A percentile compares a stretch with the other conserved stretches of the same genome.
Evolutionary conservation across 53 echinoderm and acorn worm genomes (phyloP).

Genomic region (Zoroaster sp.): DNA sequence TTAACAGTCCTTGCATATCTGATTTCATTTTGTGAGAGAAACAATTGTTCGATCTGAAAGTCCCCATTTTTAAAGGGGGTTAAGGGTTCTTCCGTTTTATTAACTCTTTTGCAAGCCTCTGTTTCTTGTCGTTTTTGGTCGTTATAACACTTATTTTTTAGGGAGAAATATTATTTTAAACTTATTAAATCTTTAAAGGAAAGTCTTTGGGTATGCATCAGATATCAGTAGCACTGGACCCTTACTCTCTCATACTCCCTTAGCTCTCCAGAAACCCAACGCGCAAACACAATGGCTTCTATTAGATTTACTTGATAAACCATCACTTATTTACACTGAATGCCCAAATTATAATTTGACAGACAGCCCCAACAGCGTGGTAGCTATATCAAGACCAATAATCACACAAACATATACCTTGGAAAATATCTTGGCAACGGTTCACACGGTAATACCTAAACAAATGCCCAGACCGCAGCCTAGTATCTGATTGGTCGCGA

Average conservation of each 20-base stretch:
- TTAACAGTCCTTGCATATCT: too few species aligned
- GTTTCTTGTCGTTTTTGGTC: not conserved
- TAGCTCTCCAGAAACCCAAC: conserved; percentile 7
- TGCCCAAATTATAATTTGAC: conserved; percentile 49
- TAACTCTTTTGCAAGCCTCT: too few species aligned
- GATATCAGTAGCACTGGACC: not conserved
- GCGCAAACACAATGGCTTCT: conserved; percentile 16
- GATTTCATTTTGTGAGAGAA: too few species aligned
- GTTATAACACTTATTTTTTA: not conserved
- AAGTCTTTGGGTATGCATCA: not conserved
- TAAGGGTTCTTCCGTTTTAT: too few species aligned
- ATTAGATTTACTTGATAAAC: conserved; percentile 43
- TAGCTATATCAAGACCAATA: not conserved
- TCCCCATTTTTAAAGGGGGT: too few species aligned
- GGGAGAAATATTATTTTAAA: not conserved
- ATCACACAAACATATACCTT: conserved; percentile 21
- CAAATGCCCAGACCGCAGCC: conserved; percentile 45
- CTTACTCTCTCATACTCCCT: not conserved
- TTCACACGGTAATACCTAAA: conserved; percentile 39
- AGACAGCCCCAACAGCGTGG: conserved; percentile 8
- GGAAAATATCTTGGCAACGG: conserved; percentile 2
- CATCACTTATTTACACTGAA: conserved; percentile 57
- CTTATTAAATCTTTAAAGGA: not conserved
- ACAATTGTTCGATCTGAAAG: too few species aligned
- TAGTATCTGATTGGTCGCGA: conserved; percentile 6